Percentiles rank a stretch among this genome's conserved stretches.
phyloP scores from a whole-genome alignment of 1,140 invertebrate genomes.

The Drosophila arizonae region DNA sequence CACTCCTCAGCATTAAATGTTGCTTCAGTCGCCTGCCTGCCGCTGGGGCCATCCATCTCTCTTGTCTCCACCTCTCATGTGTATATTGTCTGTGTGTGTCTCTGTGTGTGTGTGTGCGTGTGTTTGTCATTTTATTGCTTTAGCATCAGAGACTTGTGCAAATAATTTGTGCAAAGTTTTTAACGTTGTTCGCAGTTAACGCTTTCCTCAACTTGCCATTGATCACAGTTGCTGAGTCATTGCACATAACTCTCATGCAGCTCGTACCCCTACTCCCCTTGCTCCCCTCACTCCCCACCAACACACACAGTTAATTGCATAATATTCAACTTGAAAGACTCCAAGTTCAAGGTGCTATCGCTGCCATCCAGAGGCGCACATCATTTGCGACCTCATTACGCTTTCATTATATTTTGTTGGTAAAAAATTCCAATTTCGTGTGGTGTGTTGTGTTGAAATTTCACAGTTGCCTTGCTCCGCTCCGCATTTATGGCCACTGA shows the following conservation, averaged over 20 bases:
- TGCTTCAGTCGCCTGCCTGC: slow-evolving; percentile 11
- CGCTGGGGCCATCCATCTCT: not conserved
- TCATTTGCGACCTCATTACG: slow-evolving; percentile 12
- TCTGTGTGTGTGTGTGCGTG: slow-evolving; percentile 37
- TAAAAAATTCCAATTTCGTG: not conserved
- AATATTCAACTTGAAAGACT: not conserved
- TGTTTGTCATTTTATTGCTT: slow-evolving; percentile 65
- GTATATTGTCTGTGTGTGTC: too few species aligned
- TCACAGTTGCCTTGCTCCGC: not conserved
- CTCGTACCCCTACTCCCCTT: not conserved
- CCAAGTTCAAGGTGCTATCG: slow-evolving; percentile 17
- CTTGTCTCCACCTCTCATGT: not conserved
- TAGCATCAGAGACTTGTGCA: slow-evolving; percentile 52
- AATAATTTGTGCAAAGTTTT: slow-evolving; percentile 69
- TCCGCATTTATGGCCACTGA: slow-evolving; percentile 25
- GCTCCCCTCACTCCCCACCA: not conserved
- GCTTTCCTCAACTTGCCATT: slow-evolving; percentile 40
- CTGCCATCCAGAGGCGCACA: not conserved
- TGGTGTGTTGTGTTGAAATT: not conserved
- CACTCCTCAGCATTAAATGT: slow-evolving; percentile 41
- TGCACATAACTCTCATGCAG: not conserved
- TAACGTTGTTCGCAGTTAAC: slow-evolving; percentile 40
- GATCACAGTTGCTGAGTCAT: slow-evolving; percentile 37
- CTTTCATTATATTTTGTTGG: slow-evolving; percentile 11
- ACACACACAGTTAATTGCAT: not conserved